Evolutionary conservation across 2,113 vertebrate genomes (phyloP).

Genomic region (Solea solea): DNA sequence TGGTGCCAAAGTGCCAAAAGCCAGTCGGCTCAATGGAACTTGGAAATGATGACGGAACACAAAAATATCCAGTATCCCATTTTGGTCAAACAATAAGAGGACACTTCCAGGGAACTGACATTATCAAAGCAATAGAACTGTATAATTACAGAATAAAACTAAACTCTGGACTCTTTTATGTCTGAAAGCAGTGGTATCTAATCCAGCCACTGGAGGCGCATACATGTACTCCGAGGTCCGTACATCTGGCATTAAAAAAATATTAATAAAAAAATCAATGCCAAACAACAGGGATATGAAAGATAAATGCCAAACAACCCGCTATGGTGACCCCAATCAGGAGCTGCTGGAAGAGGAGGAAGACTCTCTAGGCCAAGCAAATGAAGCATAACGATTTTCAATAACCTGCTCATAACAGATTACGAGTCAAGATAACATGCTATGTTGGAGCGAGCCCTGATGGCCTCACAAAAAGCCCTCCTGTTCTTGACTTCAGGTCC

Average conservation of each 20-base stretch:
- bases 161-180: background rate
- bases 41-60: no score
- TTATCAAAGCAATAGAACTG: conserved; percentile 1
- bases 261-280: no score
- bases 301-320: no score
- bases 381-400: no score
- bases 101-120: background rate
- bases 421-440: conserved; percentile 13
- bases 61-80: no score
- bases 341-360: no score
- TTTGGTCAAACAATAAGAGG: no score
- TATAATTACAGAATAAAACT: conserved; percentile 28
- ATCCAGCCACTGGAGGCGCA: no score
- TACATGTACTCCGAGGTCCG: background rate
- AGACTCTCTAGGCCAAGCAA: no score
- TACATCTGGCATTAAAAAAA: background rate
- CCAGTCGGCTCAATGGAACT: background rate
- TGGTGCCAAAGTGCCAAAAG: background rate
- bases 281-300: no score
- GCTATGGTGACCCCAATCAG: no score
- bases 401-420: no score
- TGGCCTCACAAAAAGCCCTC: conserved; percentile 28
- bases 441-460: conserved; percentile 8
- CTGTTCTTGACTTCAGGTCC: conserved; percentile 34
- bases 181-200: background rate